These are phyloP conservation scores for Crambe crambe DNA, from an alignment of 37 sponge, comb jelly and placozoan species.

Conservation along the genomic window DNA sequence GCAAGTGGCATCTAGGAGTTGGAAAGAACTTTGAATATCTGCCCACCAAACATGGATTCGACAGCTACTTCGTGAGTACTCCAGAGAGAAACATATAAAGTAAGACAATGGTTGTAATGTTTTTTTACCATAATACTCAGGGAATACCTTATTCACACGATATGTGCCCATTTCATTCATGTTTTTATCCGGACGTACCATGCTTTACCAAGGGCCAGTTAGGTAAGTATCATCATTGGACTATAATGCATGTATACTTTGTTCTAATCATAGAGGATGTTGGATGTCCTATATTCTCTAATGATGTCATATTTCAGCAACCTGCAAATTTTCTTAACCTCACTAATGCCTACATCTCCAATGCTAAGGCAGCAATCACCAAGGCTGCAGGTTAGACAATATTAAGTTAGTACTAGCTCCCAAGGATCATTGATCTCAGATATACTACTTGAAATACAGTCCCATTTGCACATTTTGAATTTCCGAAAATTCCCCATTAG, in stretches of 20 bases:
- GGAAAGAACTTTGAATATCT: conserved; percentile 68
- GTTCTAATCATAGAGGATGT: conserved; percentile 9
- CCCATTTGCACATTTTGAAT: no score
- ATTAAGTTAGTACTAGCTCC: no score
- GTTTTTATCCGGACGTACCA: conserved; percentile 67
- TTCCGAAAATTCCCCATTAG: no score
- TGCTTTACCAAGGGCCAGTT: conserved; percentile 42
- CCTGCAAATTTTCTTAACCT: conserved; percentile 69
- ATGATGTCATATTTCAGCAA: conserved; percentile 69
- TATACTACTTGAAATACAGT: no score
- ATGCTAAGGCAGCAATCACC: conserved; percentile 65
- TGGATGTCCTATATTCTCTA: conserved; percentile 68
- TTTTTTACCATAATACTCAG: no score
- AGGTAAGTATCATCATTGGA: neutral
- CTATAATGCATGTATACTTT: neutral
- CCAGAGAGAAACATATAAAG: no score
- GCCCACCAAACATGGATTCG: conserved; percentile 83
- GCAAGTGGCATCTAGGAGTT: conserved; percentile 89
- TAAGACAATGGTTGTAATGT: no score
- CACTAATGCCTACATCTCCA: conserved; percentile 38
- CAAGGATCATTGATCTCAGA: no score
- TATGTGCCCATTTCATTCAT: conserved; percentile 67
- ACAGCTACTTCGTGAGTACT: conserved; percentile 54
- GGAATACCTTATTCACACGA: conserved; percentile 85
- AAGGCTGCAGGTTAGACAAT: conserved; percentile 51